phyloP scores from a whole-genome alignment of 2,888 invertebrate genomes.

The Mesodorylaimus sp. region DNA sequence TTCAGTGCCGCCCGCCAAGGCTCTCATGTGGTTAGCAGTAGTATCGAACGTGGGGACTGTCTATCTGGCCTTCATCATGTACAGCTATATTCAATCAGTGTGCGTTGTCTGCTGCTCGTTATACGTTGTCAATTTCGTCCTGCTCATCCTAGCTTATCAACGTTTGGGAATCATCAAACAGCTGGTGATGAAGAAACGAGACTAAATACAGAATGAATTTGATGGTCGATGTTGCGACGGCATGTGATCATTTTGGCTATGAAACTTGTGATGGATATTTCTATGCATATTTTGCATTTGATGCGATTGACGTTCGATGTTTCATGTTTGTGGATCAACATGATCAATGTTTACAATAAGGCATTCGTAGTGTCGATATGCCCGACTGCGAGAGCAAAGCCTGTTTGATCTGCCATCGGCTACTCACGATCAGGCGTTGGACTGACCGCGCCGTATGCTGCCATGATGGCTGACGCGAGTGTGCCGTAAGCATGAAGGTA shows the following conservation, averaged over 20 bases:
- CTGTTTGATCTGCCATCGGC: no score
- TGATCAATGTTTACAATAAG: no score
- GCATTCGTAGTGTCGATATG: no score
- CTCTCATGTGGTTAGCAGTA: background rate
- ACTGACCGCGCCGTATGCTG: no score
- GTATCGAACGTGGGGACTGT: background rate
- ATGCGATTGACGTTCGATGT: background rate
- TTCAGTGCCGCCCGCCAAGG: background rate
- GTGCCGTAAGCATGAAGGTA: no score
- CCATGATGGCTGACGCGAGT: no score
- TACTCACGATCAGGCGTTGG: no score
- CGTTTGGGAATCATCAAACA: background rate
- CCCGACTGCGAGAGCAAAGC: no score
- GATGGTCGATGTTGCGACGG: no score
- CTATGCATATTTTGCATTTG: background rate
- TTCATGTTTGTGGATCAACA: no score
- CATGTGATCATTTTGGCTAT: no score
- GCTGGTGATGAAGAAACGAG: background rate
- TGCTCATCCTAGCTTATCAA: slow-evolving; percentile 1
- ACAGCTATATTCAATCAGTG: slow-evolving; percentile 6
- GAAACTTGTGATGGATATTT: background rate
- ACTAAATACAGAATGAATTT: no score
- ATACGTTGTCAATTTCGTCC: slow-evolving; percentile 8
- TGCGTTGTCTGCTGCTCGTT: slow-evolving; percentile 9
- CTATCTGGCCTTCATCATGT: slow-evolving; percentile 10